Conservation (phyloP, 2,888 invertebrate genomes). For the Epiblema foenella region DNA sequence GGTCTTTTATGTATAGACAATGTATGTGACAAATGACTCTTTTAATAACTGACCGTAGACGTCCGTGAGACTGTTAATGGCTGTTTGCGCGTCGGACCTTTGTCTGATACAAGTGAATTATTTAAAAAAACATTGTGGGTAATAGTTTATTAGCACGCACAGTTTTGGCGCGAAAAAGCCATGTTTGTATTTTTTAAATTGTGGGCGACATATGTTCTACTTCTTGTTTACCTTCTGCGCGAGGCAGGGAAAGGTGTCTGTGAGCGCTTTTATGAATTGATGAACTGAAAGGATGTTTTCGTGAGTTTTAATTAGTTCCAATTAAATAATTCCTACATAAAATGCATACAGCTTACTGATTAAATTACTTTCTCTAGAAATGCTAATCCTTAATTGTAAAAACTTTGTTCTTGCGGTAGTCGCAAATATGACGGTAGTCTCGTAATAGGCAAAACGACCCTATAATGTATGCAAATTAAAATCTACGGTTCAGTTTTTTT, state of each 20-base stretch:
- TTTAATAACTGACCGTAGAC: constrained; percentile 10
- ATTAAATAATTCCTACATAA: too few relatives aligned
- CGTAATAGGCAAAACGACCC: too few relatives aligned
- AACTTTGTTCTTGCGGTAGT: too few relatives aligned
- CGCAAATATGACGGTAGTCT: too few relatives aligned
- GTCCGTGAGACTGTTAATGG: constrained; percentile 48
- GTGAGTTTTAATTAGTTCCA: too few relatives aligned
- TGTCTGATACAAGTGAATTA: constrained; percentile 52
- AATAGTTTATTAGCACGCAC: constrained; percentile 64
- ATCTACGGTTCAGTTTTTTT: neutral
- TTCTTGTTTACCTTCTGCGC: neutral
- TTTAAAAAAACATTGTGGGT: constrained; percentile 58
- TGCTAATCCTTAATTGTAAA: too few relatives aligned
- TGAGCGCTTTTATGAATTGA: too few relatives aligned
- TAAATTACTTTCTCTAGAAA: too few relatives aligned
- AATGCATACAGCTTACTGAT: too few relatives aligned
- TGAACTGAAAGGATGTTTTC: too few relatives aligned
- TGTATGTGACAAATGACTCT: neutral
- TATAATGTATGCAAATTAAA: too few relatives aligned
- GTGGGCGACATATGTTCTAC: neutral
- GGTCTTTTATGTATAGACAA: neutral
- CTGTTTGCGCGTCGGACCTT: constrained; percentile 57
- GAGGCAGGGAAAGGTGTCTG: neutral
- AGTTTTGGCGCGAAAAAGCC: constrained; percentile 48
- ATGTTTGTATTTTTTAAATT: constrained; percentile 36